Base-by-base conservation (phyloP, 2,888 invertebrate species). In the Tinea trinotella region DNA sequence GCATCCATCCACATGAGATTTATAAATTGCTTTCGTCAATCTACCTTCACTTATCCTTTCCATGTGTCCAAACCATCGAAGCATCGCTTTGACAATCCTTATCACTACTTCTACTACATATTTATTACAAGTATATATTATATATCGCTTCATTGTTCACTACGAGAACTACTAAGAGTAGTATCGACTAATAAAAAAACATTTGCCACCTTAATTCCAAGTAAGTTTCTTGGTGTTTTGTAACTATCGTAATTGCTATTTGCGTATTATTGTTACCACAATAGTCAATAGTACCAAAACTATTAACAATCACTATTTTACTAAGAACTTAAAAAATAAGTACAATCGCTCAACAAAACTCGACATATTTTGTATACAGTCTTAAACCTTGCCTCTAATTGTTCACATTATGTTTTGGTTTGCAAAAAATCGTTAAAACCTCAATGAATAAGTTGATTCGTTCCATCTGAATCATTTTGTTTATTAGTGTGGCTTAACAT, bases 371-470 rank as follows among this genome's bases (percentile, higher is more conserved):
- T 46, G 46, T 19, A 46, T 18, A 5, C 46, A 46, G 19, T 19
- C 19, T 46, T 17, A 44, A 35, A 44, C 4, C 44, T 44, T 44
- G 44, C 44, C n/a, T 4, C 46, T 46, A 19, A 46, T 18, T 46
- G 17, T 17, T 19, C 18, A 6, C 19, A 18, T 46, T 46, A 19
- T 46, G 19, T 46, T 40, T 6, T n/a, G 13, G 7, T 19, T 19
- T 46, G 46, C 46, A 46, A 46, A 19, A 46, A 19, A 46, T n/a
- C n/a, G n/a, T n/a, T n/a, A 36, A 36, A 36, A n/a, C 4, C 36
- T n/a, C 6, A 36, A 36, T n/a, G 24, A 36, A 36, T 12, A 36
- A 36, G 7, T 36, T 12, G 36, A 36, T n/a, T 36, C 4, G 36
- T 36, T 36, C 36, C 7, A 24, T 24, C 24, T 24, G 9, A 24